Percentiles rank a stretch among this genome's conserved stretches.
Evolutionary conservation across 92 coral and sea anemone genomes (phyloP).

Genomic region (Galaxea fascicularis): DNA sequence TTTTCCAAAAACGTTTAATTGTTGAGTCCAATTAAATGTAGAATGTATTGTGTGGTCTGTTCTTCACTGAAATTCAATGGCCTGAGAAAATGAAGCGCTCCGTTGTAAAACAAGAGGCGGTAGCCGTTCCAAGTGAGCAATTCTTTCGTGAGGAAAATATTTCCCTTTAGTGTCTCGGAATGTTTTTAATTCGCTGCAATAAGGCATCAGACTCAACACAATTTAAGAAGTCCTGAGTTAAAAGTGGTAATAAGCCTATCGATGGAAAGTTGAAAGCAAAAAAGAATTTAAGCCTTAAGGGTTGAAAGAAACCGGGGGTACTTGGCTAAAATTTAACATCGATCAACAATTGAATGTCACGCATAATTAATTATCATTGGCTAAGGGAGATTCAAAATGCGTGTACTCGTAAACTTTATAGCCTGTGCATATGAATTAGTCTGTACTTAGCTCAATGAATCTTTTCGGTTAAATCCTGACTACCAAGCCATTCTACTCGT

Average conservation of each 20-base stretch:
- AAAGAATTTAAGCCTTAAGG: neutral
- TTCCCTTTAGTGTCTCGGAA: conserved; percentile 10
- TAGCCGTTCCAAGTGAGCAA: conserved; percentile 3
- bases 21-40: conserved; percentile 3
- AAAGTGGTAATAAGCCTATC: conserved; percentile 5
- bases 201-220: neutral
- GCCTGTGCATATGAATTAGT: neutral
- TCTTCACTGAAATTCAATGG: neutral
- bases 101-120: neutral
- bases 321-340: neutral
- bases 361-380: neutral
- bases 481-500: neutral
- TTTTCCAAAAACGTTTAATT: conserved; percentile 10
- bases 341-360: neutral
- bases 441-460: neutral
- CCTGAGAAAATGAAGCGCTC: conserved; percentile 14
- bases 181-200: conserved; percentile 13
- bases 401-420: neutral
- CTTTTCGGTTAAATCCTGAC: neutral
- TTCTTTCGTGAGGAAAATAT: conserved; percentile 2
- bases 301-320: conserved; percentile 8
- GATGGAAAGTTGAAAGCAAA: conserved; percentile 12
- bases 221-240: conserved; percentile 10
- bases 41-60: conserved; percentile 5
- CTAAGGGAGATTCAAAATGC: neutral